Percentiles rank a stretch among this genome's conserved stretches.
Conservation (phyloP, 92 coral and sea anemone genomes). For the Virgularia gustaviana region DNA sequence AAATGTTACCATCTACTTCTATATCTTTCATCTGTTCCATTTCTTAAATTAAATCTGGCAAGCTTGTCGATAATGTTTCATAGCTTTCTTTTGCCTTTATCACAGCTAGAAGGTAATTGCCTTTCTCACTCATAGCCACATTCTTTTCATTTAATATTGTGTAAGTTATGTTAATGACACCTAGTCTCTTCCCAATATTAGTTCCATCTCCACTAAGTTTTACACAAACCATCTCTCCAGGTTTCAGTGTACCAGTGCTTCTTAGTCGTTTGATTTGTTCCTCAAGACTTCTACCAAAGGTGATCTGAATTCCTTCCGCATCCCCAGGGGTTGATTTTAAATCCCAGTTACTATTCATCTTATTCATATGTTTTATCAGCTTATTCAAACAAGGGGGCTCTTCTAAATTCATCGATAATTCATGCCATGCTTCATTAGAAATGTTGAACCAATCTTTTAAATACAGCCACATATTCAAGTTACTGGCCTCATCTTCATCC, state of each 20-base stretch:
- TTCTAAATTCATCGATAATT: slow-evolving; percentile 3
- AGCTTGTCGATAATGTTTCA: slow-evolving; percentile 43
- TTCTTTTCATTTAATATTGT: slow-evolving; percentile 55
- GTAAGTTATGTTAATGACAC: slow-evolving; percentile 43
- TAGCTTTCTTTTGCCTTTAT: slow-evolving; percentile 40
- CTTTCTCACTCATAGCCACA: slow-evolving; percentile 37
- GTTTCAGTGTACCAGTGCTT: neutral
- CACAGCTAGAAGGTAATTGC: slow-evolving; percentile 14
- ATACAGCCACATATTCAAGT: slow-evolving; percentile 8
- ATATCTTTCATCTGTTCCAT: slow-evolving; percentile 33
- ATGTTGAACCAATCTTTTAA: slow-evolving; percentile 13
- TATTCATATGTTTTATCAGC: neutral
- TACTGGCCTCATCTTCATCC: neutral
- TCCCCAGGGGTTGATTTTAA: slow-evolving; percentile 9
- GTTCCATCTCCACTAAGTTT: slow-evolving; percentile 54
- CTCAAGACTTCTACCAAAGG: slow-evolving; percentile 2
- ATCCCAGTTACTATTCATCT: slow-evolving; percentile 1
- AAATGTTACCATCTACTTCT: slow-evolving; percentile 19
- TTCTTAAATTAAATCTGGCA: slow-evolving; percentile 28
- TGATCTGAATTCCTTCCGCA: slow-evolving; percentile 14
- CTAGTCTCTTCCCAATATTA: slow-evolving; percentile 51
- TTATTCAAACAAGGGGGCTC: neutral
- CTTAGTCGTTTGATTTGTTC: slow-evolving; percentile 1
- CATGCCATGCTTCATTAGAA: too few relatives aligned
- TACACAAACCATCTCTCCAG: slow-evolving; percentile 10